phyloP scores from a whole-genome alignment of 1,140 invertebrate genomes.

The Solenopsis fugax region DNA sequence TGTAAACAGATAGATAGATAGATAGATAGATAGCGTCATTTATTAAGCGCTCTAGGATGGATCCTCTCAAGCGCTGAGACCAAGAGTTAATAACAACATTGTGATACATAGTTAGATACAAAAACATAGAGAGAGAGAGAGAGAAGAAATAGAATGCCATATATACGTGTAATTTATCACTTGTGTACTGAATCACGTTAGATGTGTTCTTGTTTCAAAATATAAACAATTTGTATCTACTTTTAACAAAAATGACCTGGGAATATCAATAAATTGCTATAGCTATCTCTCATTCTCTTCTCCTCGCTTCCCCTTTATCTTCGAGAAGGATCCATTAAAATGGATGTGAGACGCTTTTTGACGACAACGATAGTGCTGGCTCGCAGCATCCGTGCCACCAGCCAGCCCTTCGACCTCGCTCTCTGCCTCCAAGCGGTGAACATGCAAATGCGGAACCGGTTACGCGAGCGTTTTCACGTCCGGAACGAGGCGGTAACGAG shows the following conservation, averaged over 20 bases:
- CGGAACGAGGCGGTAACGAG: constrained; percentile 76
- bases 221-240: background rate
- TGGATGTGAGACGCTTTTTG: constrained; percentile 75
- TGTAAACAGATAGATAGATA: too few relatives aligned
- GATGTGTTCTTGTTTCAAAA: background rate
- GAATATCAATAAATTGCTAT: constrained; percentile 40
- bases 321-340: constrained; percentile 71
- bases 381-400: constrained; percentile 59
- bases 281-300: constrained; percentile 4
- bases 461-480: constrained; percentile 76
- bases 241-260: background rate
- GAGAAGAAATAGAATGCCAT: background rate
- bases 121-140: too few relatives aligned
- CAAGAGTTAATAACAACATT: too few relatives aligned
- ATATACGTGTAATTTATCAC: background rate
- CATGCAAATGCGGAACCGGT: constrained; percentile 77
- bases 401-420: constrained; percentile 53
- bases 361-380: constrained; percentile 60
- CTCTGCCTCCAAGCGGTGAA: constrained; percentile 69
- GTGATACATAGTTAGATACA: too few relatives aligned
- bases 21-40: too few relatives aligned
- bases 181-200: background rate
- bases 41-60: too few relatives aligned
- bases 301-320: constrained; percentile 18
- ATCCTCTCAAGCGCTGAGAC: too few relatives aligned